Conservation (phyloP, 2,113 vertebrate genomes). For the Podarcis cretensis region DNA sequence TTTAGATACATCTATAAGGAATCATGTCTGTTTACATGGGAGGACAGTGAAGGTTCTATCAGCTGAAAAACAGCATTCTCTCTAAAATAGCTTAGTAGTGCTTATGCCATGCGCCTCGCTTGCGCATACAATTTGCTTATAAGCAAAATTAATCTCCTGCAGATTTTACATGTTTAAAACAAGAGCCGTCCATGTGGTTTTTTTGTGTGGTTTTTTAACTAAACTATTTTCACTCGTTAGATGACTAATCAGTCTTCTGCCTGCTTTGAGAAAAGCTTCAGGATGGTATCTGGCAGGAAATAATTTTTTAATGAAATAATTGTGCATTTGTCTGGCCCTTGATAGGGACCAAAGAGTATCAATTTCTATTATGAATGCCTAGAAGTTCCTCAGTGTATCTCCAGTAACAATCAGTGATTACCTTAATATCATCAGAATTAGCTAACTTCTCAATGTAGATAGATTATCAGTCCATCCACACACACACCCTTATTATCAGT, state of each 20-base stretch:
- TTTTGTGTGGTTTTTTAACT: conserved; percentile 45
- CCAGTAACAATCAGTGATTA: conserved; percentile 25
- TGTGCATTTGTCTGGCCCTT: conserved; percentile 46
- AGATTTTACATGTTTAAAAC: conserved; percentile 23
- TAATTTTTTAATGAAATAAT: conserved; percentile 44
- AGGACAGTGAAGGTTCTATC: conserved; percentile 24
- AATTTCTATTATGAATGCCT: conserved; percentile 33
- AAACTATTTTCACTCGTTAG: conserved; percentile 44
- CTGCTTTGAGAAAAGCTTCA: conserved; percentile 11
- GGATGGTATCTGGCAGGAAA: conserved; percentile 46
- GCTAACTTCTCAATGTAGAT: not conserved
- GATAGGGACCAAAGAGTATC: conserved; percentile 38
- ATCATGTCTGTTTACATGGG: not conserved
- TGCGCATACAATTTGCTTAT: conserved; percentile 38
- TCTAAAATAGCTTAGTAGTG: conserved; percentile 14
- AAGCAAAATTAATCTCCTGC: conserved; percentile 47
- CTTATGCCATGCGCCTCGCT: not conserved
- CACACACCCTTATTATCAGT: not conserved
- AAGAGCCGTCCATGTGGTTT: no score
- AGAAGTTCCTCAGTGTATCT: not conserved
- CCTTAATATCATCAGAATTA: conserved; percentile 26
- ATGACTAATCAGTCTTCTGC: conserved; percentile 58
- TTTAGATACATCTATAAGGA: not conserved
- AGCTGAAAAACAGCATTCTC: conserved; percentile 5
- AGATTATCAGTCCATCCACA: not conserved